Evolutionary conservation across 1,140 invertebrate species (phyloP), one percentile per base, ranked within the genome.

Genomic region (Camponotus pennsylvanicus): DNA sequence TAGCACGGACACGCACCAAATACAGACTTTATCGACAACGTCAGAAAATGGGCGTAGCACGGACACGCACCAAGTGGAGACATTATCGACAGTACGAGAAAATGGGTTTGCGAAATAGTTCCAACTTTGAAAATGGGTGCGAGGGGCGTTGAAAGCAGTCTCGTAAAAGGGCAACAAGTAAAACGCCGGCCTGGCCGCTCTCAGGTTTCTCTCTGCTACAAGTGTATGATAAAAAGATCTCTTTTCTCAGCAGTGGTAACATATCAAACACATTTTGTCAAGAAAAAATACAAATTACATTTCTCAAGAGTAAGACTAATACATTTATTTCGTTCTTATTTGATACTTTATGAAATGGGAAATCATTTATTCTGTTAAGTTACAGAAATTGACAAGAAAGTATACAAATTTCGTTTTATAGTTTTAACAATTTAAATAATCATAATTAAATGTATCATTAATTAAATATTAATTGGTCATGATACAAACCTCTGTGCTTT

Each of bases 231-330:
- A 55, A 55, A 79, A 18, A 69, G 55, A 0, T 79, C 1, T 52
- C 49, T 52, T 52, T 52, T 18, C 5, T 52, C 3, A 18, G 32
- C 45, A 21, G 8, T 70, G 18, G 18, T 55, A 37, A 37, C 55
- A n/a, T 67, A 52, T 67, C 2, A 52, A 79, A 78, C 13, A 78
- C n/a, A 52, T 78, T 15, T 37, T 52, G 3, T n/a, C 3, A 49
- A 13, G 11, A 49, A 66, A 63, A 34, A 66, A 40, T 78, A 27
- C 21, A 52, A 66, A 49, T 78, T 32, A 52, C 8, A 13, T 66
- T 49, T 99, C 99, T 91, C 98, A 98, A 95, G 99, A 99, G 95
- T 99, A 98, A 96, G 99, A 99, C 59, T 99, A 96, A 13, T 98
- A 99, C 98, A 99, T 99, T 99, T 91, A 91, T 88, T 86, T 70